Evolutionary conservation across 2,888 invertebrate species (phyloP).

Genomic region (Gandaritis pyraliata): DNA sequence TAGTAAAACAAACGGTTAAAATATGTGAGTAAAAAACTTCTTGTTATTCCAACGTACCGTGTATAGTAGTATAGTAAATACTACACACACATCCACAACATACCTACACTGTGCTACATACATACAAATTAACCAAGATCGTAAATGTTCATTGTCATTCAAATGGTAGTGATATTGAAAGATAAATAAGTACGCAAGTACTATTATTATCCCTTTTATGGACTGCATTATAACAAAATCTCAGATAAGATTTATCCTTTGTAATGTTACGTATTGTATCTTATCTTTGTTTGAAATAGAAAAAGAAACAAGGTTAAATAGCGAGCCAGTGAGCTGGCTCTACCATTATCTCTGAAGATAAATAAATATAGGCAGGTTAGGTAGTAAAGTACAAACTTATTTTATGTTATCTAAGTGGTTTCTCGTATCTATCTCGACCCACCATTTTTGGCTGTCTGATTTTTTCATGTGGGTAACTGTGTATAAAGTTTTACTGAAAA

Average conservation of each 20-base stretch:
- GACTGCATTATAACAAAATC: constrained; percentile 56
- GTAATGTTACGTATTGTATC: constrained; percentile 46
- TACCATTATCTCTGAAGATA: constrained; percentile 35
- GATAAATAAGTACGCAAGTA: constrained; percentile 41
- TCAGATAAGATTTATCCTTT: constrained; percentile 55
- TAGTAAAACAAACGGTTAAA: constrained; percentile 20
- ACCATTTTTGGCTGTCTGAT: constrained; percentile 1
- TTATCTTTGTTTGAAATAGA: constrained; percentile 63
- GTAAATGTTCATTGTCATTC: constrained; percentile 17
- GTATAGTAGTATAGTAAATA: constrained; percentile 2
- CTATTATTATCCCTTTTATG: constrained; percentile 48
- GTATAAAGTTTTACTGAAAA: too few species aligned
- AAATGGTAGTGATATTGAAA: constrained; percentile 36
- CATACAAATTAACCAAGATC: constrained; percentile 5
- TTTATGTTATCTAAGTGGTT: constrained; percentile 53
- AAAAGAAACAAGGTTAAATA: constrained; percentile 56
- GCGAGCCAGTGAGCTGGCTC: constrained; percentile 55
- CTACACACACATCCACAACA: not conserved
- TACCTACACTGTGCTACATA: not conserved
- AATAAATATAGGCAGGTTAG: constrained; percentile 44
- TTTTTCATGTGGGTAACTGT: not conserved
- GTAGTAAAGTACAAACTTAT: constrained; percentile 48
- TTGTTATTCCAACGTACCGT: not conserved
- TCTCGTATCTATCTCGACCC: constrained; percentile 49
- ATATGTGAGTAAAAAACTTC: constrained; percentile 10